Conservation (phyloP, 2,797 vertebrate genomes). For the Gymnocypris eckloni region DNA sequence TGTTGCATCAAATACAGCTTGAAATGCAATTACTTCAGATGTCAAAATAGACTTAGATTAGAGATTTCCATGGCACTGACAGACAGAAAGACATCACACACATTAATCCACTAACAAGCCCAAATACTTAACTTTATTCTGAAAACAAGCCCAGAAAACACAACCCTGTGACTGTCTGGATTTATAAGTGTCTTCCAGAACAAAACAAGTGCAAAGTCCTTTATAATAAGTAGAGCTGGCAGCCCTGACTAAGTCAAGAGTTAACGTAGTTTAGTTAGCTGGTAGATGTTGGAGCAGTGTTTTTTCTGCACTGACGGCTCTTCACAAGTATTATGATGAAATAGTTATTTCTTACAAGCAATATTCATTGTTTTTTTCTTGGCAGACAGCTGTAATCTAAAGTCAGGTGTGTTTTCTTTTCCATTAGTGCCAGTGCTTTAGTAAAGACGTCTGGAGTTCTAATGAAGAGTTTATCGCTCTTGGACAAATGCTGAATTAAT, state of each 20-base stretch:
- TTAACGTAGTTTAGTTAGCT: neutral
- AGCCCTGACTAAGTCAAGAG: neutral
- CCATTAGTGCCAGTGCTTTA: conserved; percentile 35
- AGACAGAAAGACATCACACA: neutral
- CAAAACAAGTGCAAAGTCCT: neutral
- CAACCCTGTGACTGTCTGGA: neutral
- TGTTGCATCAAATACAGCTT: neutral
- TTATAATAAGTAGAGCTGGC: neutral
- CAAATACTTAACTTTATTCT: neutral
- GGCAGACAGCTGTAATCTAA: neutral
- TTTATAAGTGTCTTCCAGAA: neutral
- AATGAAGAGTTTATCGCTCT: conserved; percentile 48
- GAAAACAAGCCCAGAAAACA: neutral
- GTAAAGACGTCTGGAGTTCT: conserved; percentile 58
- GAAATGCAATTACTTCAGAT: neutral
- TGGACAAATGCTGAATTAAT: conserved; percentile 40
- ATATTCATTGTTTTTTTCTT: neutral
- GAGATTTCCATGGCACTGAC: neutral
- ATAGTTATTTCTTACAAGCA: neutral
- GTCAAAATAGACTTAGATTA: too few species aligned
- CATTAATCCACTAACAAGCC: neutral
- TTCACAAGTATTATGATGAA: neutral
- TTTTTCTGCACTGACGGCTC: neutral
- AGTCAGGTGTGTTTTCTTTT: neutral
- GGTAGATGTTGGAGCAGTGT: neutral